A percentile compares a stretch with the other conserved stretches of the same genome.
Evolutionary conservation across 2,113 vertebrate genomes (phyloP).

Genomic region (Corapipo altera): DNA sequence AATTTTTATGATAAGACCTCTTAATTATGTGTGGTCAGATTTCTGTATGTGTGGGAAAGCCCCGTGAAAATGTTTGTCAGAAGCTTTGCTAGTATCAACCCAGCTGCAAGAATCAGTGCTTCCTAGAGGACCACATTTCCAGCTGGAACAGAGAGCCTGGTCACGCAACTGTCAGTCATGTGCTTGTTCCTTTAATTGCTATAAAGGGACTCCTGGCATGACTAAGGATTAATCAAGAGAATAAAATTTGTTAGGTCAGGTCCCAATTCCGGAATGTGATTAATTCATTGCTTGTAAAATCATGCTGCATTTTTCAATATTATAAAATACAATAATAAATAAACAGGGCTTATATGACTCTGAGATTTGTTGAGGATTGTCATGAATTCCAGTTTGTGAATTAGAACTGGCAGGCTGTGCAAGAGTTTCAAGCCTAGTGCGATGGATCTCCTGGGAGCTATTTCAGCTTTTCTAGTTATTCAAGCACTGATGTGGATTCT

Average conservation of each 20-base stretch:
- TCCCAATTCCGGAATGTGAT: background rate
- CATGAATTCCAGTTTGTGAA: constrained; percentile 27
- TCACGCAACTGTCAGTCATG: background rate
- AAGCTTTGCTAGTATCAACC: background rate
- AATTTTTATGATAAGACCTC: background rate
- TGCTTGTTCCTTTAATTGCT: background rate
- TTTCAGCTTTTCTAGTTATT: constrained; percentile 46
- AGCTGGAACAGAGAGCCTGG: background rate
- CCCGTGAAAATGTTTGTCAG: background rate
- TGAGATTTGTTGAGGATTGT: constrained; percentile 24
- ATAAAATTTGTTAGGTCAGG: background rate
- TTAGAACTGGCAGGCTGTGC: constrained; percentile 27
- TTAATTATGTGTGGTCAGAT: background rate
- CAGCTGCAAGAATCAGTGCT: background rate
- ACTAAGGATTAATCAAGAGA: constrained; percentile 30
- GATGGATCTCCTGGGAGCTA: background rate
- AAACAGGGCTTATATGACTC: background rate
- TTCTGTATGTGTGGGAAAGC: background rate
- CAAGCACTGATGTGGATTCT: background rate
- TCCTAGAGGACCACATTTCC: background rate
- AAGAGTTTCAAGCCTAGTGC: constrained; percentile 29
- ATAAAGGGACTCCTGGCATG: background rate
- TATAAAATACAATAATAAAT: constrained; percentile 18
- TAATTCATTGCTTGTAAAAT: constrained; percentile 28
- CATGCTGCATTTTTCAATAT: background rate